Conservation (phyloP, 2,113 vertebrate genomes). For the Pangasianodon hypophthalmus region DNA sequence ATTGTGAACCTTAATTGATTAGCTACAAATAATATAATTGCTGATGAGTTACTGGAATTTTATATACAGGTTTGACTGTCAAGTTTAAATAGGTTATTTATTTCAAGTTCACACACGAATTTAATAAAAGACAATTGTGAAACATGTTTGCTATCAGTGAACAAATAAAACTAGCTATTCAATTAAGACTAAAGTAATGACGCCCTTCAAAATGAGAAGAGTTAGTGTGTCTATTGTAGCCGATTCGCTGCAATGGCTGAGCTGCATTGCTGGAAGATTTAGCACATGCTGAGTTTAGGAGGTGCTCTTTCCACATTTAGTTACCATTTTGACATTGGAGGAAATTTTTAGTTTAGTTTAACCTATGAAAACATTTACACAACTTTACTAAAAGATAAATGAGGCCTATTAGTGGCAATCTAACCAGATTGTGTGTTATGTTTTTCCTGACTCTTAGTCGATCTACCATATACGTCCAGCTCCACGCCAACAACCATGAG, state of each 20-base stretch:
- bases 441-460: conserved; percentile 73
- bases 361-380: neutral
- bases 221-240: neutral
- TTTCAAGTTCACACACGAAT: neutral
- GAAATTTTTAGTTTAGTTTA: neutral
- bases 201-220: neutral
- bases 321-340: neutral
- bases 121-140: neutral
- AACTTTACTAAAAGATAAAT: neutral
- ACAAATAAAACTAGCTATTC: neutral
- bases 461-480: conserved; percentile 89
- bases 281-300: neutral
- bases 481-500: conserved; percentile 87
- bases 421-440: neutral
- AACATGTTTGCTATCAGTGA: neutral
- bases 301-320: neutral
- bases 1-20: neutral
- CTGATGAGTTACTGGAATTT: neutral
- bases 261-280: neutral
- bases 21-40: neutral
- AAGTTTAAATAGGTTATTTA: neutral
- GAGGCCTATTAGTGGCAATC: neutral
- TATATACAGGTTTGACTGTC: neutral
- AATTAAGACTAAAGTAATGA: neutral
- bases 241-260: neutral